phyloP scores from a whole-genome alignment of 2,888 invertebrate species.

The Sphaerophoria taeniata region DNA sequence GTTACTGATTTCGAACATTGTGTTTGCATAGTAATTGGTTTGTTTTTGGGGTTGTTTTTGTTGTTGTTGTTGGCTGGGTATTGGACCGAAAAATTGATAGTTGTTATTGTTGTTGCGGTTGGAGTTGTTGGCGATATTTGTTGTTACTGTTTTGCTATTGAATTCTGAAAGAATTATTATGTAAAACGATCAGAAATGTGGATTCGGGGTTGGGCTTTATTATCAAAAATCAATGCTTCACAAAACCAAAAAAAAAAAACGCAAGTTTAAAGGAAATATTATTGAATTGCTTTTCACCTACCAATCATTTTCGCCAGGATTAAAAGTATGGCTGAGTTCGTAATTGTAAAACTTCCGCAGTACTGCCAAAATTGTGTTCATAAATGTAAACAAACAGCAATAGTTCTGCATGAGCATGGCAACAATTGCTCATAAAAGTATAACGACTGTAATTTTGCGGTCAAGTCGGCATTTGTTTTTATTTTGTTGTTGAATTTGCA shows the following conservation, averaged over 20 bases:
- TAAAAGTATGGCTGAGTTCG: too few species aligned
- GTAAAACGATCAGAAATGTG: constrained; percentile 32
- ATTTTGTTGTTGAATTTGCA: too few species aligned
- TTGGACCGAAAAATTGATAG: not conserved
- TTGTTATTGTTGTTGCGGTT: constrained; percentile 51
- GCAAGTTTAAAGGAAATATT: not conserved
- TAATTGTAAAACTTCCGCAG: too few species aligned
- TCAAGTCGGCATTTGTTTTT: too few species aligned
- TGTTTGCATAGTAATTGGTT: constrained; percentile 60
- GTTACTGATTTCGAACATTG: constrained; percentile 64
- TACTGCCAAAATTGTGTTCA: too few species aligned
- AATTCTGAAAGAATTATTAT: constrained; percentile 59
- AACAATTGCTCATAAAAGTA: too few species aligned
- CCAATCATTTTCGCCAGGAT: too few species aligned
- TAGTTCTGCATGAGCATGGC: too few species aligned
- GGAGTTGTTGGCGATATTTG: constrained; percentile 49
- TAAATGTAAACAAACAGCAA: too few species aligned
- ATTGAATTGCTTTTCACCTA: too few species aligned
- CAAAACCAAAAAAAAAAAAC: constrained; percentile 1
- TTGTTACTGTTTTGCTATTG: constrained; percentile 53
- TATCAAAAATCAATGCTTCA: not conserved
- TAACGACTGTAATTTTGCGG: too few species aligned
- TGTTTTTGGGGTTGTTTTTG: constrained; percentile 49
- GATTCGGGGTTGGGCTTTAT: not conserved
- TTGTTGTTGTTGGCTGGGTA: constrained; percentile 50